These are phyloP conservation scores for Meganola albula DNA, from an alignment of 2,888 invertebrate genomes.

Conservation along the genomic window DNA sequence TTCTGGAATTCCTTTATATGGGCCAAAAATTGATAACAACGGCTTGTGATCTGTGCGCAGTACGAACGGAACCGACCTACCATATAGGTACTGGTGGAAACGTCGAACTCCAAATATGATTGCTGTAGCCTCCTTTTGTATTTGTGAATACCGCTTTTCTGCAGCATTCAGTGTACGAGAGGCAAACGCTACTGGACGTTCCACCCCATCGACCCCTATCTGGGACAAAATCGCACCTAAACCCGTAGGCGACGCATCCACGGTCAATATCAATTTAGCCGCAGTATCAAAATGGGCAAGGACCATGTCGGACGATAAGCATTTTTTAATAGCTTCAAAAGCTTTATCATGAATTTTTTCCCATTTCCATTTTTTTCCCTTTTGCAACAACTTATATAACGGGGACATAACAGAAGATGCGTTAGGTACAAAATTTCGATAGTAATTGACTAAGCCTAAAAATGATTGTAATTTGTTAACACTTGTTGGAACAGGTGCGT, in stretches of 20 bases:
- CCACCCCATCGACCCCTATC: not conserved
- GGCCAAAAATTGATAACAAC: conserved; percentile 24
- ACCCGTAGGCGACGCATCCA: conserved; percentile 22
- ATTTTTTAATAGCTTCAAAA: conserved; percentile 15
- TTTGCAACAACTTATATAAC: conserved; percentile 13
- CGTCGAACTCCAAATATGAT: conserved; percentile 12
- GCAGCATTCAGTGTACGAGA: conserved; percentile 22
- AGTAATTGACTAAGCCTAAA: conserved; percentile 21
- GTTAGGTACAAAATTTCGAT: conserved; percentile 1
- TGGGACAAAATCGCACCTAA: conserved; percentile 16
- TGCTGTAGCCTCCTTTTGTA: conserved; percentile 9
- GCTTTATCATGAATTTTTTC: conserved; percentile 13
- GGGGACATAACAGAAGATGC: conserved; percentile 11
- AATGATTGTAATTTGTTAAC: conserved; percentile 17
- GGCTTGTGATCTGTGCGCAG: conserved; percentile 26
- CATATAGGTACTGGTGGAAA: conserved; percentile 24
- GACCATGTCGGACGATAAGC: conserved; percentile 19
- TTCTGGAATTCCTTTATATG: conserved; percentile 26
- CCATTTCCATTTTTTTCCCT: conserved; percentile 7
- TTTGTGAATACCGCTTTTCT: conserved; percentile 15
- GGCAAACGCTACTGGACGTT: conserved; percentile 21
- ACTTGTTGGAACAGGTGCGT: conserved; percentile 5
- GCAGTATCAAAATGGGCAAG: conserved; percentile 18
- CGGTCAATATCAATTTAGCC: conserved; percentile 20
- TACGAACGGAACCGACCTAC: conserved; percentile 17